Conservation (phyloP, 2,888 invertebrate species). For the Thereva nobilitata region DNA sequence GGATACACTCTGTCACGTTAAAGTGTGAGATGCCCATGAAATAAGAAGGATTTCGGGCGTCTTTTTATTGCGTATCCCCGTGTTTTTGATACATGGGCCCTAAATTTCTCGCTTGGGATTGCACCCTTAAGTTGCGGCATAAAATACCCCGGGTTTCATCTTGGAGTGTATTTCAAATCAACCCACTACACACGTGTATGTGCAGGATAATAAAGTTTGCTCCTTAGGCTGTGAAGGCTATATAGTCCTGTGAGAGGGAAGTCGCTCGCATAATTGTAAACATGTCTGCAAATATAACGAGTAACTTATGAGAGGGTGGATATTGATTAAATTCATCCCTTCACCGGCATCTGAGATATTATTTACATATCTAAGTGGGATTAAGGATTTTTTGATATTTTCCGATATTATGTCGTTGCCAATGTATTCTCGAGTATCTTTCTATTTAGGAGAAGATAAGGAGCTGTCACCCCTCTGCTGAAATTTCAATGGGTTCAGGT, state of each 20-base stretch:
- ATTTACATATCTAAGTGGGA: conserved; percentile 40
- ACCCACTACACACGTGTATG: conserved; percentile 15
- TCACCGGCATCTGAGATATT: conserved; percentile 30
- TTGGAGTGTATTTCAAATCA: conserved; percentile 16
- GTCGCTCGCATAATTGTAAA: conserved; percentile 36
- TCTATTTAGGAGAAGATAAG: conserved; percentile 25
- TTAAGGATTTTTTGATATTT: conserved; percentile 34
- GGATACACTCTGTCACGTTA: not conserved
- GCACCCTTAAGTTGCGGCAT: conserved; percentile 4
- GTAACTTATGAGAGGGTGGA: conserved; percentile 36
- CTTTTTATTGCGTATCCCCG: too few species aligned
- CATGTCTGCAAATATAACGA: conserved; percentile 36
- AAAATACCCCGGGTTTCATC: not conserved
- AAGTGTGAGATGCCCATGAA: not conserved
- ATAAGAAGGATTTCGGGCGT: too few species aligned
- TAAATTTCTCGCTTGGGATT: conserved; percentile 32
- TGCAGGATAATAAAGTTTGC: conserved; percentile 12
- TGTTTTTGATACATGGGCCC: conserved; percentile 9
- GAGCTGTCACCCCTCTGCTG: conserved; percentile 15
- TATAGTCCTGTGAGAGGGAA: conserved; percentile 14
- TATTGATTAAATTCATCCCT: conserved; percentile 35
- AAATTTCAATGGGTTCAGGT: conserved; percentile 3
- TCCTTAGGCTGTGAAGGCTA: not conserved
- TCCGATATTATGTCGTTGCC: conserved; percentile 11
- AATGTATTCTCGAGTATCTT: conserved; percentile 16